Base-by-base conservation (phyloP, 2,797 vertebrate species). In the Anisognathus igniventris region DNA sequence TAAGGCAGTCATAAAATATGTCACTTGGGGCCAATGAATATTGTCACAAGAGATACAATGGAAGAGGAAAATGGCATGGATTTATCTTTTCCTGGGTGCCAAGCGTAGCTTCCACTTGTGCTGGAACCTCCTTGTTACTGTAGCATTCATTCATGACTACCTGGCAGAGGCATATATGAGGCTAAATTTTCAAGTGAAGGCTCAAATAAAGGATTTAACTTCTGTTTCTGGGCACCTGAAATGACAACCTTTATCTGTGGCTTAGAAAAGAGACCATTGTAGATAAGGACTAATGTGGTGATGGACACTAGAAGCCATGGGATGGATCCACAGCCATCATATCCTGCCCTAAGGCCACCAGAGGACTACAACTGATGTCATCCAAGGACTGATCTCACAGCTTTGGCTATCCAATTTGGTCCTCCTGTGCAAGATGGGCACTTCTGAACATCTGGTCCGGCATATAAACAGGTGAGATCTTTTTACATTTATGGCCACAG, bases 1-100 rank as follows among this genome's bases (percentile, higher is more conserved):
- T 94, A 95, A 86, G 93, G 33, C 54, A 74, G 67, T 91, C 68
- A 83, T 90, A 76, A 95, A 96, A 91, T 86, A 57, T 53, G 82
- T 42, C 84, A 94, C 58, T 93, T 73, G 72, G 33, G 92, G 68
- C 20, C 0, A 2, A 88, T 93, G 86, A 91, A 93, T 86, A 67
- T 47, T 80, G 79, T 90, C 17, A 0, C 67, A 71, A 86, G 92
- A 93, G 82, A 81, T 62, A 73, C 89, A 81, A 93, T 39, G 20
- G 82, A 92, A 87, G 60, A 89, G 37, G 66, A 88, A 86, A 85
- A 65, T 64, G 14, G 28, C 74, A 83, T 20, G 47, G 83, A 91
- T 90, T 73, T 85, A 53, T 83, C 71, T 83, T 90, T 92, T 66
- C 62, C 45, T 93, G 79, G 90, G 81, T 96, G 90, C 57, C 76